Conservation (phyloP, 2,113 vertebrate species). For the Anarrhichthys ocellatus region DNA sequence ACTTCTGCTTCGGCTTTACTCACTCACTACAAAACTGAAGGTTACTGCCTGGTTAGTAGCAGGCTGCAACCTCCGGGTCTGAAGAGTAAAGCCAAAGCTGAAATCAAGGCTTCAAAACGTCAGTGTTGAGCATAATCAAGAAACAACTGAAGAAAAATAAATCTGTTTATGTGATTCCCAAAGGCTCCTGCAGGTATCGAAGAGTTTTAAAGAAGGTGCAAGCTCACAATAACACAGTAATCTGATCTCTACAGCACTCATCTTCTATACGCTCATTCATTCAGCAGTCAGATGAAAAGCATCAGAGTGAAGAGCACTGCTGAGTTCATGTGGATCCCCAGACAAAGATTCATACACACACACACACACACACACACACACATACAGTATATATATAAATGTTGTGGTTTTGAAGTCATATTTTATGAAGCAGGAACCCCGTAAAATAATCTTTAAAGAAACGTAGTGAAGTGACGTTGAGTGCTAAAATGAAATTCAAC, state of each 20-base stretch:
- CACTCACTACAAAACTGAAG: too few relatives aligned
- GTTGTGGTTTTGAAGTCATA: constrained; percentile 2
- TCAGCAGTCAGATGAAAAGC: neutral
- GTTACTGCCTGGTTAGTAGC: too few relatives aligned
- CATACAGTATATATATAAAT: too few relatives aligned
- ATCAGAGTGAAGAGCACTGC: neutral
- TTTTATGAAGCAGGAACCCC: neutral
- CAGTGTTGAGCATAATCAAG: neutral
- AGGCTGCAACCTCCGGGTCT: too few relatives aligned
- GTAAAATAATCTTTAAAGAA: constrained; percentile 20
- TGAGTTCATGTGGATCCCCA: neutral
- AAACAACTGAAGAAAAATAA: neutral
- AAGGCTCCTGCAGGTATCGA: neutral
- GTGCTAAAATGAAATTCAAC: constrained; percentile 34
- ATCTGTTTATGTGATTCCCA: neutral
- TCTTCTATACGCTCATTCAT: neutral
- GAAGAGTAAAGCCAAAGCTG: too few relatives aligned
- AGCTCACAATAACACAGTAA: constrained; percentile 8
- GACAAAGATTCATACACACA: neutral
- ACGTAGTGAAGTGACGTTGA: constrained; percentile 20
- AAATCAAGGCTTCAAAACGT: too few relatives aligned
- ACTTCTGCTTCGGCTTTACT: too few relatives aligned
- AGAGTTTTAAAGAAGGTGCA: constrained; percentile 6
- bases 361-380: too few relatives aligned
- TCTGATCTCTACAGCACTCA: neutral